Evolutionary conservation across 2,113 vertebrate species (phyloP), one percentile per base, ranked within the genome.

Genomic region (Phrynosoma platyrhinos): DNA sequence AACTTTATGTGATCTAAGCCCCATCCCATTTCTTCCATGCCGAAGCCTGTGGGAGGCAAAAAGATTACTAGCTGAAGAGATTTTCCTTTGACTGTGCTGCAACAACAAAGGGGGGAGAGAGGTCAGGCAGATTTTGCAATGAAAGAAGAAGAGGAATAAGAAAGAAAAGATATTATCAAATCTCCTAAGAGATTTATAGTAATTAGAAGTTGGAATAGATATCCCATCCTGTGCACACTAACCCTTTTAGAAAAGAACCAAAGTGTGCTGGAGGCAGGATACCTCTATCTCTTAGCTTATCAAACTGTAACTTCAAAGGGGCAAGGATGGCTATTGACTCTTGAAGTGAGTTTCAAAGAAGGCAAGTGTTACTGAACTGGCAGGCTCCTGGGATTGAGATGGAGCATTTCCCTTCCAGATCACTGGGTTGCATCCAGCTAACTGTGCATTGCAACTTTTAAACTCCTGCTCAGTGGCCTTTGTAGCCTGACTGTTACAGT

Each of bases 361-460:
- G 91, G 18, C 9, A 85, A 95, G 92, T 71, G 92, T 83, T 78
- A 95, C 89, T 94, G 91, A 91, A 82, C n/a, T 30, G 40, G 78
- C 74, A 86, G 90, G 66, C 89, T 75, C 80, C 66, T 90, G 79
- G 86, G n/a, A 42, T 71, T 95, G 90, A 92, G 8, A 95, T 0
- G 0, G 83, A 94, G 91, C 83, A 1, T 0, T 58, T 95, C 93
- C 88, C 89, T 96, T 95, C 94, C 93, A 94, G 94, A 93, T 95
- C 94, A 95, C 85, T 94, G 94, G 92, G 92, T 86, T 90, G 91
- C 90, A 90, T 94, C 79, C 76, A 16, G 89, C 66, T 72, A 91
- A 71, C 58, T 83, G 74, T 91, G 16, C 92, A 88, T 80, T 0
- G 9, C 71, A 89, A 90, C 69, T 91, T 88, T 93, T 91, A 91